Conservation (phyloP, 2,113 vertebrate species). For the Thomomys bottae region DNA sequence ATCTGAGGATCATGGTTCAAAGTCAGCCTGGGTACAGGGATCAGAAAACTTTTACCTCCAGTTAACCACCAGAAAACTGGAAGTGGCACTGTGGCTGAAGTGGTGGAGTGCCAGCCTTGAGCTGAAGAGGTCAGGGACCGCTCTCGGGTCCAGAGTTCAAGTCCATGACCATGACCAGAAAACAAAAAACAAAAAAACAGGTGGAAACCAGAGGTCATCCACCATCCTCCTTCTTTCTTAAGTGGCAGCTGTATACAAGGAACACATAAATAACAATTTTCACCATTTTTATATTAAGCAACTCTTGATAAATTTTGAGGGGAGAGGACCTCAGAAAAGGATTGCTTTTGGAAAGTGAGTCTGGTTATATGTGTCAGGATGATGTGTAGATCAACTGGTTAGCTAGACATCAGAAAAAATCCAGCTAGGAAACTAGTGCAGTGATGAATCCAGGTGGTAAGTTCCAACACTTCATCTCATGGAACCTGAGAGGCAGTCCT, state of each 20-base stretch:
- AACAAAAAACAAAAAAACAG: too few relatives aligned
- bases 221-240: background rate
- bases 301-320: background rate
- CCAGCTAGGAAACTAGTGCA: background rate
- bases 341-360: background rate
- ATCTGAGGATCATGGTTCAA: too few relatives aligned
- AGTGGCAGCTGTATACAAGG: background rate
- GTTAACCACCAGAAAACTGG: too few relatives aligned
- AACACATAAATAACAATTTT: background rate
- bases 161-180: too few relatives aligned
- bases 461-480: background rate
- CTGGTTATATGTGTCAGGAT: background rate
- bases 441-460: background rate
- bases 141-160: too few relatives aligned
- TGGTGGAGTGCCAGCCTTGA: too few relatives aligned
- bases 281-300: conserved; percentile 5
- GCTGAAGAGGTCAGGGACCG: too few relatives aligned
- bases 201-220: too few relatives aligned
- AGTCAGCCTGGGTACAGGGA: too few relatives aligned
- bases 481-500: background rate
- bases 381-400: background rate
- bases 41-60: too few relatives aligned
- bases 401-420: background rate
- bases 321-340: background rate
- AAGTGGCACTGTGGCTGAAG: too few relatives aligned